A percentile compares a stretch with the other conserved stretches of the same genome.
phyloP scores from a whole-genome alignment of 1,140 invertebrate genomes.

The Drosophila kurseongensis region DNA sequence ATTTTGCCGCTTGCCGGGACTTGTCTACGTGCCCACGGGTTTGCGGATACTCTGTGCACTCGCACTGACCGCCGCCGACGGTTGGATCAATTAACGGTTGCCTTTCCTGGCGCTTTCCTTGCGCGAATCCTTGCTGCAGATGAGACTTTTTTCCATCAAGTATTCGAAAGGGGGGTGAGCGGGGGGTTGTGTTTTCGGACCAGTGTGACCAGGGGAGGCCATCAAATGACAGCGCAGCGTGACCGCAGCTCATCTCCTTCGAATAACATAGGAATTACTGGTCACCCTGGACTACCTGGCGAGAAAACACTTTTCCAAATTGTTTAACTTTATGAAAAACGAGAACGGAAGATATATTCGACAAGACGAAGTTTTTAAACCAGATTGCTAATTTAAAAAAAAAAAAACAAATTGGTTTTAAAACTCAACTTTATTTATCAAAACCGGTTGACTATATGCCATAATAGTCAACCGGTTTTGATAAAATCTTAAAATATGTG shows the following conservation, averaged over 20 bases:
- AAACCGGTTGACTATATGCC: too few relatives aligned
- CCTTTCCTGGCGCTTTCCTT: slow-evolving; percentile 55
- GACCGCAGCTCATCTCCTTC: background rate
- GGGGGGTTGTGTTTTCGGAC: slow-evolving; percentile 36
- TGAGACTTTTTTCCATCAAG: slow-evolving; percentile 79
- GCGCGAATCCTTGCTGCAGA: slow-evolving; percentile 67
- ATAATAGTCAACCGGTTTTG: too few relatives aligned
- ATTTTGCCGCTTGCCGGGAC: slow-evolving; percentile 31
- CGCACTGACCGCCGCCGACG: slow-evolving; percentile 7
- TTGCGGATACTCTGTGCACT: slow-evolving; percentile 23
- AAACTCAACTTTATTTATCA: too few relatives aligned
- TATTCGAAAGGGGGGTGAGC: slow-evolving; percentile 66
- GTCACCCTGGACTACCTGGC: background rate
- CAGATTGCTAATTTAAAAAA: too few relatives aligned
- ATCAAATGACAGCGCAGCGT: slow-evolving; percentile 7
- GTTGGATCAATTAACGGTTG: slow-evolving; percentile 57
- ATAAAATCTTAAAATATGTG: too few relatives aligned
- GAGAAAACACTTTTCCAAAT: background rate
- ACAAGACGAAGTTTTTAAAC: too few relatives aligned
- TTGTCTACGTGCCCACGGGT: background rate
- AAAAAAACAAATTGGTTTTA: too few relatives aligned
- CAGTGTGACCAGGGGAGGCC: slow-evolving; percentile 11
- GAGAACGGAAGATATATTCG: too few relatives aligned
- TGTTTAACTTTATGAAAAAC: too few relatives aligned
- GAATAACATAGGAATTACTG: background rate